Evolutionary conservation across 2,888 invertebrate species (phyloP), one percentile per base, ranked within the genome.

Genomic region (Orthonevra nobilis): DNA sequence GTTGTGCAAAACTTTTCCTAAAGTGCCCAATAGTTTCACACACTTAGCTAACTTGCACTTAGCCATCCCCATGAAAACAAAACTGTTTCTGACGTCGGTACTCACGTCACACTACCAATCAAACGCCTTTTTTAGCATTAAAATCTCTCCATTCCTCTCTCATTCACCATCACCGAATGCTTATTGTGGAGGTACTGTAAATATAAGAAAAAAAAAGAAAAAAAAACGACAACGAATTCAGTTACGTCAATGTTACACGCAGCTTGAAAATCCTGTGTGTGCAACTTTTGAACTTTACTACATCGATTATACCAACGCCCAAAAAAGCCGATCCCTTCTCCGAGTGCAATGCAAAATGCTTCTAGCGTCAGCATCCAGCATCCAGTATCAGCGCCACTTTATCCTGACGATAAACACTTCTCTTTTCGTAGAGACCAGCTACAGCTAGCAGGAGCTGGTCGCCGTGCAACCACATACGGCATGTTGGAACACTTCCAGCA

Each of bases 221-320:
- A 15, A 30, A 26, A 10, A 42, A 68, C 48, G 38, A 68, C 12
- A 66, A 20, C 36, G 3, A 69, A 26, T 58, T 52, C 48, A 72
- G 26, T 60, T 77, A 79, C 66, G 73, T 72, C 79, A 79, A 79
- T 44, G 52, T 54, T 60, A 38, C 26, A 72, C 64, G 64, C 52
- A 54, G 46, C 70, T 56, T 12, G 38, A 26, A 58, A 32, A 44
- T 23, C 20, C n/a, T 70, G 12, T 64, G 44, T 56, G 42, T 60
- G 58, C 48, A 79, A 66, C 72, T 72, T 66, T 72, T 79, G 79
- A 79, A 79, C 79, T 61, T 73, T 42, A 60, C 66, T 73, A 61
- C 48, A 42, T 60, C 72, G 66, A 72, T 68, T 56, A n/a, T n/a
- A 79, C 73, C 79, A 79, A 79, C 79, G 79, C 79, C 79, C 79